These are phyloP conservation scores for Sander vitreus DNA, from an alignment of 2,113 vertebrate species.

Conservation along the genomic window DNA sequence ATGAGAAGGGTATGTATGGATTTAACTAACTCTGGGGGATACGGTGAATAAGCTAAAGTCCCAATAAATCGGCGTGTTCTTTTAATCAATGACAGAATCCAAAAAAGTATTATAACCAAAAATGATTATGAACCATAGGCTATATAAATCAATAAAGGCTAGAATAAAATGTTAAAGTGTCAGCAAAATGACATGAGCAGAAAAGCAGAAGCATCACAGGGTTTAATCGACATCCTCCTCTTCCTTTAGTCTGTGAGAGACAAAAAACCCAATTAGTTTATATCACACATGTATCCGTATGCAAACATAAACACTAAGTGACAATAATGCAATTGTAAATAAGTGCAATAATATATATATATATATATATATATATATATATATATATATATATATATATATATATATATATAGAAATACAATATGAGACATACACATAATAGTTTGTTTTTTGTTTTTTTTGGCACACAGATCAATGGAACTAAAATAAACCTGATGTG, in stretches of 20 bases:
- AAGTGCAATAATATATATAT: background rate
- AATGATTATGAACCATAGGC: background rate
- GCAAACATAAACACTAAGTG: background rate
- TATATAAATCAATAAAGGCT: background rate
- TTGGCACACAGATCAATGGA: background rate
- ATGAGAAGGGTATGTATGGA: too few species aligned
- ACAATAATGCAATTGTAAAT: background rate
- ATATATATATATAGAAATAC: background rate
- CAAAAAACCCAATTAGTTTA: background rate
- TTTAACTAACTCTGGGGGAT: too few species aligned
- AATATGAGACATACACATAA: background rate
- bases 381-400: too few species aligned
- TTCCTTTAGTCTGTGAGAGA: conserved; percentile 15
- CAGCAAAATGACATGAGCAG: background rate
- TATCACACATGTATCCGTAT: background rate
- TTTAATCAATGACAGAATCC: too few species aligned
- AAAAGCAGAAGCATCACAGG: background rate
- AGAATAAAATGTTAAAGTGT: background rate
- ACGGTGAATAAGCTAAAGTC: too few species aligned
- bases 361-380: too few species aligned
- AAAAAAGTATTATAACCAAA: background rate
- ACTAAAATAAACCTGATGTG: background rate
- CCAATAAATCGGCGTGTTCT: too few species aligned
- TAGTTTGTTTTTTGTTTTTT: too few species aligned
- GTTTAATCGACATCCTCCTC: conserved; percentile 1